These are phyloP conservation scores for Peucedramus taeniatus DNA, from an alignment of 2,113 vertebrate species.

Conservation along the genomic window DNA sequence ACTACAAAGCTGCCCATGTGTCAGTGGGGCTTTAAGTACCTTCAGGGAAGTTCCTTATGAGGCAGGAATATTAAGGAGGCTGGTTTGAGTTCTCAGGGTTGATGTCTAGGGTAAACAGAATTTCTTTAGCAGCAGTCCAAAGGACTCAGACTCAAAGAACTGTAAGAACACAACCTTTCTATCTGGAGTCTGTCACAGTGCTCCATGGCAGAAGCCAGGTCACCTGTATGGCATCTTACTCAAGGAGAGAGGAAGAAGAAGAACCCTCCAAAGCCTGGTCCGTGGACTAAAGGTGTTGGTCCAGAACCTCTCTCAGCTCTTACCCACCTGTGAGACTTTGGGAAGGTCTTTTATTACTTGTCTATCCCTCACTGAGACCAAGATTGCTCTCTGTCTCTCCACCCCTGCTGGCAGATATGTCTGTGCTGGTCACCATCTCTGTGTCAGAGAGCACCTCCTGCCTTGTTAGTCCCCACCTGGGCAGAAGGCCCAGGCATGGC, in stretches of 20 bases:
- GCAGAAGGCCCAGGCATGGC: background rate
- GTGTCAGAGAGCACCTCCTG: background rate
- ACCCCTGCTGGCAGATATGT: background rate
- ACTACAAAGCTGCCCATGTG: fast-evolving
- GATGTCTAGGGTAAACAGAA: background rate
- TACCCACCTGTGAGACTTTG: background rate
- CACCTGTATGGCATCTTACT: background rate
- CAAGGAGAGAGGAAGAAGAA: background rate
- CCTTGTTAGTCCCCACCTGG: background rate
- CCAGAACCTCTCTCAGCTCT: background rate
- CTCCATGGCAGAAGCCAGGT: background rate
- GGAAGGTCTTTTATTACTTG: background rate
- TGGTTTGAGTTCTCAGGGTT: background rate
- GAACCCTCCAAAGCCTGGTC: background rate
- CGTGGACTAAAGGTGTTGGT: background rate
- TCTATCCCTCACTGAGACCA: background rate
- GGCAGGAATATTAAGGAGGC: background rate
- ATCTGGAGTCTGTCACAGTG: background rate
- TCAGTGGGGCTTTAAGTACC: background rate
- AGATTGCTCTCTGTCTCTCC: background rate
- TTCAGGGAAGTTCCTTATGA: background rate
- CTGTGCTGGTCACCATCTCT: background rate
- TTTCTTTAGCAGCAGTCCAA: background rate
- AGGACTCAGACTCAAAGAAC: background rate
- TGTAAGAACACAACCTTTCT: background rate